phyloP scores from a whole-genome alignment of 2,888 invertebrate genomes.

The Philopedon plagiatum region DNA sequence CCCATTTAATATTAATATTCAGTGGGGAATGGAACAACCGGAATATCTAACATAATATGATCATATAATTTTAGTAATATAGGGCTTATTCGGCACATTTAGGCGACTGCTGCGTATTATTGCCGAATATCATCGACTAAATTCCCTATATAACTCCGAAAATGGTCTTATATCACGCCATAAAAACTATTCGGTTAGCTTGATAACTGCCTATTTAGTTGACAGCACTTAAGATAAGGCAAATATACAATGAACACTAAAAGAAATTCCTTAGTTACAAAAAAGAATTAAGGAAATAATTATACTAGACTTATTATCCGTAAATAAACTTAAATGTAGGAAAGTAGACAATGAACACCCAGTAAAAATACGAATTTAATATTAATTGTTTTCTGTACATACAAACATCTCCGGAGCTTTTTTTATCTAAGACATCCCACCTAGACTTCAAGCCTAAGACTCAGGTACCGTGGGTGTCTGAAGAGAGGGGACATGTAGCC shows the following conservation, averaged over 20 bases:
- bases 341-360: too few relatives aligned
- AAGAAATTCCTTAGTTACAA: neutral
- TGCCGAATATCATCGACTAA: constrained; percentile 37
- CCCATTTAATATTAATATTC: constrained; percentile 15
- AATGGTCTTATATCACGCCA: constrained; percentile 46
- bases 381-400: too few relatives aligned
- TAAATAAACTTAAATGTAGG: too few relatives aligned
- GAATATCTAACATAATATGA: constrained; percentile 8
- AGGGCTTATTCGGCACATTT: constrained; percentile 19
- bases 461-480: too few relatives aligned
- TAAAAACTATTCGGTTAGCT: constrained; percentile 43
- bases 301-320: too few relatives aligned
- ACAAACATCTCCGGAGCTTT: too few relatives aligned
- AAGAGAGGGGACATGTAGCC: too few relatives aligned
- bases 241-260: neutral
- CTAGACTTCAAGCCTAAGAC: too few relatives aligned
- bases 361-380: too few relatives aligned
- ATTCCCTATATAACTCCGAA: constrained; percentile 32
- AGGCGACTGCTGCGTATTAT: constrained; percentile 34
- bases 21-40: neutral
- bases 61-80: constrained; percentile 12
- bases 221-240: constrained; percentile 36
- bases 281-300: too few relatives aligned
- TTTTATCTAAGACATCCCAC: too few relatives aligned
- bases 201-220: constrained; percentile 27